A percentile compares a stretch with the other conserved stretches of the same genome.
Evolutionary conservation across 1,140 invertebrate genomes (phyloP).

Genomic region (Pararge aegeria): DNA sequence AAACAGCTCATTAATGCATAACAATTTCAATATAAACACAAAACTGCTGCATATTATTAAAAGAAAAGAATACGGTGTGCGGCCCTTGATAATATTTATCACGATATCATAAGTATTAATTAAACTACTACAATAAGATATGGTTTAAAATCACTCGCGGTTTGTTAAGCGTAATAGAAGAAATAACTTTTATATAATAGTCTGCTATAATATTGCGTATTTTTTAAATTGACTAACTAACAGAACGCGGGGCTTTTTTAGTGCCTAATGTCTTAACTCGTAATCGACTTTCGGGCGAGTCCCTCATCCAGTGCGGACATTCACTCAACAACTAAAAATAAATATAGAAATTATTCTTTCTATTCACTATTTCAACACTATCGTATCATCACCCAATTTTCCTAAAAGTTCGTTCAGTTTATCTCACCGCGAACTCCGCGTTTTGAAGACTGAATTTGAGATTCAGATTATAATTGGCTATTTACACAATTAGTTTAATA

Average conservation of each 20-base stretch:
- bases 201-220: conserved; percentile 1
- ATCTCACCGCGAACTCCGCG: conserved; percentile 4
- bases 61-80: conserved; percentile 9
- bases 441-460: conserved; percentile 18
- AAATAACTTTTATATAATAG: conserved; percentile 31
- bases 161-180: conserved; percentile 39
- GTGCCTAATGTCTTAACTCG: neutral
- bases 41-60: conserved; percentile 27
- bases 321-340: neutral
- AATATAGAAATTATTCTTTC: conserved; percentile 33
- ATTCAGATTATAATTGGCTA: conserved; percentile 27
- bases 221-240: neutral
- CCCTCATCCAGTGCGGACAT: neutral
- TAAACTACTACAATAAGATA: conserved; percentile 54
- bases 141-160: conserved; percentile 66
- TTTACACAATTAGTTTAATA: conserved; percentile 19
- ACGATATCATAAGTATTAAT: conserved; percentile 30
- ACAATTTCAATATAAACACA: conserved; percentile 31
- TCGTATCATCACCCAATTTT: conserved; percentile 26
- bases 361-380: conserved; percentile 28
- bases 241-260: neutral
- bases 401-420: conserved; percentile 26
- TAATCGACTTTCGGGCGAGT: neutral
- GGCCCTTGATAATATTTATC: conserved; percentile 15
- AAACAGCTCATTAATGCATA: conserved; percentile 13